These are phyloP conservation scores for Myocastor coypus DNA, from an alignment of 2,113 vertebrate genomes.

Conservation along the genomic window DNA sequence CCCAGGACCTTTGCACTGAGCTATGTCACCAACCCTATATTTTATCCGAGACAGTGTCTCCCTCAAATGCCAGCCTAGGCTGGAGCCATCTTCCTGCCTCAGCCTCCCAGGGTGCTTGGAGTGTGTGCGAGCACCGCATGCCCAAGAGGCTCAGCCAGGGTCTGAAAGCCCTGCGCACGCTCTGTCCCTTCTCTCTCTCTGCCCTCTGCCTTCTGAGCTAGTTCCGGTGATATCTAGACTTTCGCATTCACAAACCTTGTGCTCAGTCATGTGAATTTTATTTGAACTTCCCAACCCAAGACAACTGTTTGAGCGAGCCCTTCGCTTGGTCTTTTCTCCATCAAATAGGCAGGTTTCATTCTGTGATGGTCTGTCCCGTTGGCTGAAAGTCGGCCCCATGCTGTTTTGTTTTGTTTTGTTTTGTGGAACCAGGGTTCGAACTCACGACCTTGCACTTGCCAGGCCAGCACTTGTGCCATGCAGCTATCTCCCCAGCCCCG, in stretches of 20 bases:
- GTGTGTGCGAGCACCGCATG: background rate
- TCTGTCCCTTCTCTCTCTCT: background rate
- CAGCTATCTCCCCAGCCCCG: no score
- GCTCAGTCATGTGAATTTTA: background rate
- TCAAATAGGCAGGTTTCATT: background rate
- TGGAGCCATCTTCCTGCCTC: background rate
- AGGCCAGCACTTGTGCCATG: no score
- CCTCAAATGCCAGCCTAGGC: background rate
- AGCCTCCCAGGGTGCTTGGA: background rate
- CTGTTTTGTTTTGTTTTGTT: no score
- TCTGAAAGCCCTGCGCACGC: no score
- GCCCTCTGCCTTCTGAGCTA: background rate
- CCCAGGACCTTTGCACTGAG: background rate
- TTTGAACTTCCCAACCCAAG: background rate
- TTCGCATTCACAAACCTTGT: background rate
- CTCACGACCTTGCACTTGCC: no score
- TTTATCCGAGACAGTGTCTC: background rate
- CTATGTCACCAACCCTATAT: background rate
- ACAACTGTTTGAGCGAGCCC: background rate
- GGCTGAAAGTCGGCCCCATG: background rate
- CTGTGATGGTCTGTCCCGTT: background rate
- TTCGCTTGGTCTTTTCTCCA: background rate
- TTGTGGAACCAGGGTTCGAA: no score
- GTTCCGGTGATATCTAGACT: background rate
- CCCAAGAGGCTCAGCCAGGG: no score